Conservation (phyloP, 2,113 vertebrate species). For the Astatotilapia flaviijosephi region DNA sequence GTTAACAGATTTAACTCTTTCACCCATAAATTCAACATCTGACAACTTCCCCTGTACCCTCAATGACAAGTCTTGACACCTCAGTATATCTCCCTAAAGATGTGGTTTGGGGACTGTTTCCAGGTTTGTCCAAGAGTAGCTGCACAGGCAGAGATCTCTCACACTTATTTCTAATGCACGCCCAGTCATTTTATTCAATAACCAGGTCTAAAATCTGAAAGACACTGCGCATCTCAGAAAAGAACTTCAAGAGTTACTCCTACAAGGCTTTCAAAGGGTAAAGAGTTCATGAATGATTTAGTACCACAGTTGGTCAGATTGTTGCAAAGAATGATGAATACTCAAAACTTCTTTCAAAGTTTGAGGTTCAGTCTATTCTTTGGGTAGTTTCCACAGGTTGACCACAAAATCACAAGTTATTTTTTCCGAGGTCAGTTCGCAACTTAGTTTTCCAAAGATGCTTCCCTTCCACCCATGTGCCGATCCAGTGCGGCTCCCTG, state of each 20-base stretch:
- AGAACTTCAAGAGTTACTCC: neutral
- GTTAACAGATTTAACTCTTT: neutral
- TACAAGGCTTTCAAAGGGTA: neutral
- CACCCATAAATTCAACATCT: neutral
- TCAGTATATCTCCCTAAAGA: neutral
- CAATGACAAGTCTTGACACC: neutral
- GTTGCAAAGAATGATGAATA: neutral
- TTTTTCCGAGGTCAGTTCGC: neutral
- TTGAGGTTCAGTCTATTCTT: neutral
- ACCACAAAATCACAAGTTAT: neutral
- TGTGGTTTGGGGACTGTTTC: neutral
- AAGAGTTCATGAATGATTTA: neutral
- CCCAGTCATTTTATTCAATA: neutral
- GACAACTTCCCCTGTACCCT: neutral
- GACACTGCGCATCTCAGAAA: neutral
- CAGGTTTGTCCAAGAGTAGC: neutral
- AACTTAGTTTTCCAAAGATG: neutral
- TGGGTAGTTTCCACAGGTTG: neutral
- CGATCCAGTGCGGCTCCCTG: neutral
- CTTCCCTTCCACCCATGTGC: neutral
- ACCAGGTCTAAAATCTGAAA: neutral
- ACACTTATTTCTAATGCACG: neutral
- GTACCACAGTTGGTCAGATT: neutral
- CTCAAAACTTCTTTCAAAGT: neutral
- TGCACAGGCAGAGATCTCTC: neutral